Evolutionary conservation across 30 jellyfish, hydroid and myxozoan genomes (phyloP).

Genomic region (Cassiopea andromeda): DNA sequence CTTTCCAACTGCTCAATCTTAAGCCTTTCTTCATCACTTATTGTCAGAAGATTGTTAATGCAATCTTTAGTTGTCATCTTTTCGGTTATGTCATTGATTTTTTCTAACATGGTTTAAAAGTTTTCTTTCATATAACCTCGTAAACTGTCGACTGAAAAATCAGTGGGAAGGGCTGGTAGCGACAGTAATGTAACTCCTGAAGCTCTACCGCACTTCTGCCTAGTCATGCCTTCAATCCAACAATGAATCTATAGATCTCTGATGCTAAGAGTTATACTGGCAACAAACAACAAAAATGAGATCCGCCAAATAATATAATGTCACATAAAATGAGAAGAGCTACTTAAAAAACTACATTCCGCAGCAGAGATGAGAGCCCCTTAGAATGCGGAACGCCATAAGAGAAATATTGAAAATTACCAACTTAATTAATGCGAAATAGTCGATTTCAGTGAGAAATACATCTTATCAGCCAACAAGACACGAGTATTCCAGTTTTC

Average conservation of each 20-base stretch:
- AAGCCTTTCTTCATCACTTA: constrained; percentile 22
- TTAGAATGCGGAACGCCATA: neutral
- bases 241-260: constrained; percentile 8
- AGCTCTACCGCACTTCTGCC: constrained; percentile 7
- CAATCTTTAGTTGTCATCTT: constrained; percentile 32
- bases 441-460: too few relatives aligned
- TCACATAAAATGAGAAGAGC: neutral
- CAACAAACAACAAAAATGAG: constrained; percentile 1
- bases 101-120: constrained; percentile 17
- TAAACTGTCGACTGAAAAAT: constrained; percentile 13
- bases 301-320: neutral
- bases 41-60: constrained; percentile 33
- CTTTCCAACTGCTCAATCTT: constrained; percentile 33
- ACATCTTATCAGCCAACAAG: too few relatives aligned
- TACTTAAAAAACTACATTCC: neutral
- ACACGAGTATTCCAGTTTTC: too few relatives aligned
- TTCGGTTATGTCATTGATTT: constrained; percentile 5
- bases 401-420: too few relatives aligned
- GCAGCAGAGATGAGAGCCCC: constrained; percentile 9
- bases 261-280: constrained; percentile 4
- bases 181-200: constrained; percentile 12
- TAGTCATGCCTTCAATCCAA: constrained; percentile 18
- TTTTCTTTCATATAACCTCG: constrained; percentile 26
- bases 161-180: constrained; percentile 18
- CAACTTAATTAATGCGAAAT: too few relatives aligned